Conservation (phyloP, 2,888 invertebrate species). For the Mesorhabditis spiculigera region DNA sequence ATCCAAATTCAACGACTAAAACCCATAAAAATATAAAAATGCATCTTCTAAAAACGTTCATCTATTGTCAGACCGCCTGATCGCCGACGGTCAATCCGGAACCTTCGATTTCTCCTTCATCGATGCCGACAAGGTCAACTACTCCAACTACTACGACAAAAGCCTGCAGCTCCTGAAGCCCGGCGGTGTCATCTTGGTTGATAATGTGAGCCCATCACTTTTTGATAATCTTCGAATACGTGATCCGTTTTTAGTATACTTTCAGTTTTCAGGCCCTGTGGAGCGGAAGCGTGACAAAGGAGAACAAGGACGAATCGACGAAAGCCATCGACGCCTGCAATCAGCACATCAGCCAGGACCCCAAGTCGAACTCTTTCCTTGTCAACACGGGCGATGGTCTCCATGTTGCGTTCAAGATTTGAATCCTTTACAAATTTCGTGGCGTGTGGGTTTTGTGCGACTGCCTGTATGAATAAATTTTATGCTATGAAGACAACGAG, state of each 20-base stretch:
- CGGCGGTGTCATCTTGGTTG: slow-evolving; percentile 61
- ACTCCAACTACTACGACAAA: slow-evolving; percentile 60
- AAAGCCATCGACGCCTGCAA: slow-evolving; percentile 20
- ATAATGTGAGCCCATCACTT: slow-evolving; percentile 54
- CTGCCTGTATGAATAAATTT: too few relatives aligned
- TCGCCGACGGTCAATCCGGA: slow-evolving; percentile 38
- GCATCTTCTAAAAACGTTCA: too few relatives aligned
- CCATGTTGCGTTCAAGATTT: slow-evolving; percentile 43
- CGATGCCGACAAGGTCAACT: slow-evolving; percentile 60
- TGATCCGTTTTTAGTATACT: background rate
- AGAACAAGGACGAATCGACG: background rate
- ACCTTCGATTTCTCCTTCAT: slow-evolving; percentile 51
- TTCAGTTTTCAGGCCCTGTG: slow-evolving; percentile 19
- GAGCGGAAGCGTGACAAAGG: slow-evolving; percentile 13
- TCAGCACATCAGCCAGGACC: slow-evolving; percentile 7
- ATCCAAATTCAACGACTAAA: too few relatives aligned
- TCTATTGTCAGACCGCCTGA: slow-evolving; percentile 33
- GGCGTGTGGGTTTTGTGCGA: too few relatives aligned
- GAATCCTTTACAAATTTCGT: slow-evolving; percentile 7
- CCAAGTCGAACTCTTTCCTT: slow-evolving; percentile 34
- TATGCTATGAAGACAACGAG: too few relatives aligned
- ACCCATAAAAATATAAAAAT: background rate
- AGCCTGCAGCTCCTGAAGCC: slow-evolving; percentile 58
- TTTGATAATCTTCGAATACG: background rate
- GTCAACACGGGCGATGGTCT: slow-evolving; percentile 54